phyloP scores from a whole-genome alignment of 2,888 invertebrate species.

The Helobdella robusta region DNA sequence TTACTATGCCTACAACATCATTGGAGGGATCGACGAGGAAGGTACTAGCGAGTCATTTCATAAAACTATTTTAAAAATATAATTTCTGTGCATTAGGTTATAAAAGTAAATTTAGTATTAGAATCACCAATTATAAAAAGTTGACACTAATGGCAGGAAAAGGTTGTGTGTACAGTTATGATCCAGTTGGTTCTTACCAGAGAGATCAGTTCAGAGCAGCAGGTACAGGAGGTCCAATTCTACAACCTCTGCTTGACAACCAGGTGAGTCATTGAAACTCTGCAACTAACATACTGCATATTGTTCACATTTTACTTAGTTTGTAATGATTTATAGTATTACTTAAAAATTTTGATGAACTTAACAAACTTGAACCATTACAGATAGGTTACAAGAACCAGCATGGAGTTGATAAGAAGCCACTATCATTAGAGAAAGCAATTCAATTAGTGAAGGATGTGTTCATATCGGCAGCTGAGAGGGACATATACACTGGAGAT shows the following conservation, averaged over 20 bases:
- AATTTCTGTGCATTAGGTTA: not conserved
- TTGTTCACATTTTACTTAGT: too few species aligned
- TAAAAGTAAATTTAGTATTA: not conserved
- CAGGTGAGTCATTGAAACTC: constrained; percentile 56
- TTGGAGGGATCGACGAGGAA: constrained; percentile 86
- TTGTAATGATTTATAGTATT: too few species aligned
- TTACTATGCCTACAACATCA: constrained; percentile 85
- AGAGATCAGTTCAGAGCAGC: constrained; percentile 72
- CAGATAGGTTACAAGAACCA: constrained; percentile 79
- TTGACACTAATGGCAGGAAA: constrained; percentile 57
- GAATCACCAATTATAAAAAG: not conserved
- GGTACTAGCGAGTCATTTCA: too few species aligned
- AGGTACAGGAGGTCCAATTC: constrained; percentile 68
- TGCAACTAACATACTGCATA: too few species aligned
- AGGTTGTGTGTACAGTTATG: constrained; percentile 89
- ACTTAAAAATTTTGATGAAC: too few species aligned
- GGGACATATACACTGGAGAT: constrained; percentile 95
- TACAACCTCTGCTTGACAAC: constrained; percentile 91
- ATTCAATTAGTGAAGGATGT: constrained; percentile 79
- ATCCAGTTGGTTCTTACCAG: constrained; percentile 92
- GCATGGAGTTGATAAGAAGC: constrained; percentile 55
- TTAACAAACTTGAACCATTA: too few species aligned
- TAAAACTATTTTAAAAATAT: not conserved
- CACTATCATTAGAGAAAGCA: constrained; percentile 70
- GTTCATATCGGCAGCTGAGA: constrained; percentile 91